These are phyloP conservation scores for Beris chalybata DNA, from an alignment of 2,888 invertebrate species.

Conservation along the genomic window DNA sequence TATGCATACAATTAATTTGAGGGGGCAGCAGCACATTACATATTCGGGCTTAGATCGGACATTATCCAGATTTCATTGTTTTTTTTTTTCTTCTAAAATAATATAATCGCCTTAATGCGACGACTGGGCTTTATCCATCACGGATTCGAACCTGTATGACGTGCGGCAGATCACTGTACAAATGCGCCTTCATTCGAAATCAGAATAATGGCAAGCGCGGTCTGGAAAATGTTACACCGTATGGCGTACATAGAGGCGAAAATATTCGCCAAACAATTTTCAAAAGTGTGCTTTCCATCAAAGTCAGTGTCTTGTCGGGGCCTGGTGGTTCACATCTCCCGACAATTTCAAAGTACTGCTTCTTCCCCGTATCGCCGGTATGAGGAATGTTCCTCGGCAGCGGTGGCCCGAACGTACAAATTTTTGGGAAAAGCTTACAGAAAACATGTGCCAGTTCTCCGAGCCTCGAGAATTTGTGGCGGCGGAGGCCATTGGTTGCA, in stretches of 20 bases:
- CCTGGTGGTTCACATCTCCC: slow-evolving; percentile 7
- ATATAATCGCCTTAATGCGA: not conserved
- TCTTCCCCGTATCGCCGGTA: slow-evolving; percentile 1
- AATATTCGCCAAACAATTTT: slow-evolving; percentile 32
- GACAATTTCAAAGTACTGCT: not conserved
- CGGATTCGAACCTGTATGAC: not conserved
- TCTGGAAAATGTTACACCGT: slow-evolving; percentile 36
- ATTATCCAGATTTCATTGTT: slow-evolving; percentile 4
- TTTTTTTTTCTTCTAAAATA: no score
- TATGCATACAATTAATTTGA: no score
- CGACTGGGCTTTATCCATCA: not conserved
- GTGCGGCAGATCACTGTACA: not conserved
- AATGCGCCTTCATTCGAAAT: not conserved
- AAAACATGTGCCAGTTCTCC: no score
- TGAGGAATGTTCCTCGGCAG: slow-evolving; percentile 6
- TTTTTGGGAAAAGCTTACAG: no score
- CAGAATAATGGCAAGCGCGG: slow-evolving; percentile 15
- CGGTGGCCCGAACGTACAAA: no score
- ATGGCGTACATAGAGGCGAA: slow-evolving; percentile 34
- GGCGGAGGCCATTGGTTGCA: no score
- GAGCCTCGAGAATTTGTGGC: no score
- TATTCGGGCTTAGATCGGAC: slow-evolving; percentile 4
- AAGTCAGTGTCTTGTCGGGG: slow-evolving; percentile 1
- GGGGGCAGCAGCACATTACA: no score
- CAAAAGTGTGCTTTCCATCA: slow-evolving; percentile 19